These are phyloP conservation scores for Lithophane socia DNA, from an alignment of 2,888 invertebrate genomes.

Conservation along the genomic window DNA sequence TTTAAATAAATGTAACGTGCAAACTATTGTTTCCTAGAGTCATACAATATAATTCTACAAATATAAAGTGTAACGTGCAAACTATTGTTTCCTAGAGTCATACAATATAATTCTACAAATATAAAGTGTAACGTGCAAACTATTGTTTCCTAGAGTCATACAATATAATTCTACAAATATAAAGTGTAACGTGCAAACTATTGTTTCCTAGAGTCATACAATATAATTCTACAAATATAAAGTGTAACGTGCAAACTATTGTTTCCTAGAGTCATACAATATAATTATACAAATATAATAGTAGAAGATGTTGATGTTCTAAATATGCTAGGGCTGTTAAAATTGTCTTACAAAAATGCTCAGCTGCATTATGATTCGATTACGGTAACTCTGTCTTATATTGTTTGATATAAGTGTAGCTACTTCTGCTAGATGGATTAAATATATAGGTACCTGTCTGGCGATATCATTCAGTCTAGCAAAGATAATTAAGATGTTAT, in stretches of 20 bases:
- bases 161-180: no score
- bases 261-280: not conserved
- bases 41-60: not conserved
- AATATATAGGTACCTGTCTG: not conserved
- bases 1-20: conserved; percentile 1
- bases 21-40: not conserved
- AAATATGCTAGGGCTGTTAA: no score
- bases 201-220: not conserved
- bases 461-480: not conserved
- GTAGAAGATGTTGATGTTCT: not conserved
- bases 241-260: conserved; percentile 10
- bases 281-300: not conserved
- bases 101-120: no score
- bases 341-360: not conserved
- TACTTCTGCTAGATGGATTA: not conserved
- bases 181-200: conserved; percentile 11
- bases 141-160: not conserved
- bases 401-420: not conserved
- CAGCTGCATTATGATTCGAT: no score
- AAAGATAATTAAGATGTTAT: not conserved
- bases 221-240: no score
- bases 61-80: conserved; percentile 10
- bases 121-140: conserved; percentile 14
- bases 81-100: not conserved
- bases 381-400: not conserved